These are phyloP conservation scores for Piscicola geometra DNA, from an alignment of 2,888 invertebrate species.

Conservation along the genomic window DNA sequence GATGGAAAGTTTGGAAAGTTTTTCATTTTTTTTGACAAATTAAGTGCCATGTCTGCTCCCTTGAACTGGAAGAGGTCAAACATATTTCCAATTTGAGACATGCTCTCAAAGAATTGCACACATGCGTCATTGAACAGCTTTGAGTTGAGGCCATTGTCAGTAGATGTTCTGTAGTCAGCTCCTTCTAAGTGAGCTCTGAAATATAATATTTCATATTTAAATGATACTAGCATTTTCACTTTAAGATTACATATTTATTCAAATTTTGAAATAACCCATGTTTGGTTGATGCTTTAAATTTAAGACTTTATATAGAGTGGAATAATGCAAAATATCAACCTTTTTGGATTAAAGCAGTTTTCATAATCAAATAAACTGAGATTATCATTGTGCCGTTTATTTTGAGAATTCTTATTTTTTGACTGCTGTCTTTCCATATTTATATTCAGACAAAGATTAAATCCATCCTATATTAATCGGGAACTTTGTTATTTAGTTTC, in stretches of 20 bases:
- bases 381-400: neutral
- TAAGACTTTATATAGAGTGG: no score
- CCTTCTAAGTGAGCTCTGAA: constrained; percentile 11
- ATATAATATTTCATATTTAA: no score
- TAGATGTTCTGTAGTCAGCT: neutral
- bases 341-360: constrained; percentile 7
- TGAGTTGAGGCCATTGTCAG: constrained; percentile 7
- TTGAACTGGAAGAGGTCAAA: neutral
- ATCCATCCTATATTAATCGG: constrained; percentile 4
- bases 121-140: neutral
- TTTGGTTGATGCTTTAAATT: no score
- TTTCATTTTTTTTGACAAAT: constrained; percentile 23
- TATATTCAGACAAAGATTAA: neutral
- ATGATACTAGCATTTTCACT: no score
- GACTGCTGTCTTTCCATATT: constrained; percentile 16
- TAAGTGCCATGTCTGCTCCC: constrained; percentile 24
- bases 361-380: constrained; percentile 8
- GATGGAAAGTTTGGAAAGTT: constrained; percentile 10
- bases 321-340: neutral
- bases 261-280: no score
- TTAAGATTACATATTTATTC: no score
- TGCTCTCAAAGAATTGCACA: neutral
- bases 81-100: constrained; percentile 6
- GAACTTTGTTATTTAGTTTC: neutral
- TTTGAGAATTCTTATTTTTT: constrained; percentile 9